A percentile compares a stretch with the other conserved stretches of the same genome.
phyloP scores from a whole-genome alignment of 2,113 vertebrate genomes.

The Elephantulus edwardii region DNA sequence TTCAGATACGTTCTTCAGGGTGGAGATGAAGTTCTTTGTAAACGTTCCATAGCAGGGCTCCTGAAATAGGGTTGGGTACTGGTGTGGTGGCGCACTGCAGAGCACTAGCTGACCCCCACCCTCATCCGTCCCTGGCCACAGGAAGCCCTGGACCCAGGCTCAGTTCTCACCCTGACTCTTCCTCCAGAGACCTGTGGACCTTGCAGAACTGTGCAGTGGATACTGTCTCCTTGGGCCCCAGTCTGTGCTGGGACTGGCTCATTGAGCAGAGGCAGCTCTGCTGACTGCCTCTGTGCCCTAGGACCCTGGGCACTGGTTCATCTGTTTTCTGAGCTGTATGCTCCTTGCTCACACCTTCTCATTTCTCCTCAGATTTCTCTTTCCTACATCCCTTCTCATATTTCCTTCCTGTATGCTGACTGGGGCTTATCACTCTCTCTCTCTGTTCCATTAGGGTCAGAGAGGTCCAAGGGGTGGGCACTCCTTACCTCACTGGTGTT shows the following conservation, averaged over 20 bases:
- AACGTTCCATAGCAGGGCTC: slow-evolving; percentile 59
- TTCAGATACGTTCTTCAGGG: slow-evolving; percentile 19
- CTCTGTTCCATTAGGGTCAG: not conserved
- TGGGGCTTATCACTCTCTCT: not conserved
- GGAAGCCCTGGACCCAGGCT: not conserved
- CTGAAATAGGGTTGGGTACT: slow-evolving; percentile 23
- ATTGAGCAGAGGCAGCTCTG: not conserved
- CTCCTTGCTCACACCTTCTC: not conserved
- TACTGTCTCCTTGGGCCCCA: not conserved
- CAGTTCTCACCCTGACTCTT: not conserved
- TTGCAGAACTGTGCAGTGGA: not conserved
- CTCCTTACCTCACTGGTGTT: slow-evolving; percentile 63
- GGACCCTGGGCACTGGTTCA: not conserved
- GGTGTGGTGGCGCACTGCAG: not conserved
- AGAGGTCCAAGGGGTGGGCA: not conserved
- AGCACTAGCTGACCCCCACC: not conserved
- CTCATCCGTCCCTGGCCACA: not conserved
- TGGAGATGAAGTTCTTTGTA: slow-evolving; percentile 49
- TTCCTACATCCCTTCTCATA: not conserved
- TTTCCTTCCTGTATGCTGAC: not conserved
- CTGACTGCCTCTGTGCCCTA: not conserved
- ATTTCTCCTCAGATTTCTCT: not conserved
- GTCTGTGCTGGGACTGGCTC: not conserved
- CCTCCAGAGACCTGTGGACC: not conserved
- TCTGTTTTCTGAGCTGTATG: not conserved